Evolutionary conservation across 2,113 vertebrate species (phyloP).

Genomic region (Brachionichthys hirsutus): DNA sequence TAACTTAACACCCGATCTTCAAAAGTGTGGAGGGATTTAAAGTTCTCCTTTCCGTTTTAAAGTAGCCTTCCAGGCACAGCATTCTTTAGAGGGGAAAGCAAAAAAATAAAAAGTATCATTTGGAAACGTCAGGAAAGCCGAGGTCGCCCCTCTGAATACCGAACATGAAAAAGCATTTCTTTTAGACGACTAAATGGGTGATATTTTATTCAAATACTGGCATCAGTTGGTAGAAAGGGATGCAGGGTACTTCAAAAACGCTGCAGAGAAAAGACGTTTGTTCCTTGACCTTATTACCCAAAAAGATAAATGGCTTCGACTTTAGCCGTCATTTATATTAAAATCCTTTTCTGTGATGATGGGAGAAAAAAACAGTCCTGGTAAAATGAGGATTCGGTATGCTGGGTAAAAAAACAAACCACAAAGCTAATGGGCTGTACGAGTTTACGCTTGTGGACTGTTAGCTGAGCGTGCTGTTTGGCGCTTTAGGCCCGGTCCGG

Average conservation of each 20-base stretch:
- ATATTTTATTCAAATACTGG: conserved; percentile 52
- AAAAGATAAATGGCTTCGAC: conserved; percentile 44
- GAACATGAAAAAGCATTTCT: conserved; percentile 35
- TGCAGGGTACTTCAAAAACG: conserved; percentile 23
- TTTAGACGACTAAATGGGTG: conserved; percentile 9
- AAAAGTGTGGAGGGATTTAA: conserved; percentile 11
- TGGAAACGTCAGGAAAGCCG: conserved; percentile 42
- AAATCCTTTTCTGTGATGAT: conserved; percentile 24
- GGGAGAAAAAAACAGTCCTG: conserved; percentile 3
- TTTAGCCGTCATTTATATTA: conserved; percentile 23
- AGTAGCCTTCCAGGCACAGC: conserved; percentile 6
- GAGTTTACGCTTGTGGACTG: neutral
- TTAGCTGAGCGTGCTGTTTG: neutral
- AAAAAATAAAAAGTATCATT: neutral
- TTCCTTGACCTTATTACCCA: conserved; percentile 60
- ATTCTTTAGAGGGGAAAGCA: conserved; percentile 10
- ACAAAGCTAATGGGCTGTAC: neutral
- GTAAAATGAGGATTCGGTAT: conserved; percentile 19
- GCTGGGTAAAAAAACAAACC: conserved; percentile 14
- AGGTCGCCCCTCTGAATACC: conserved; percentile 22
- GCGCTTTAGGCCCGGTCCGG: neutral
- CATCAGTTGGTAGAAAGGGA: conserved; percentile 26
- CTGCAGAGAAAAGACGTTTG: conserved; percentile 42
- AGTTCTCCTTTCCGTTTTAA: neutral
- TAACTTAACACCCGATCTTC: neutral